These are phyloP conservation scores for Ginglymostoma cirratum DNA, from an alignment of 2,113 vertebrate genomes.

Conservation along the genomic window DNA sequence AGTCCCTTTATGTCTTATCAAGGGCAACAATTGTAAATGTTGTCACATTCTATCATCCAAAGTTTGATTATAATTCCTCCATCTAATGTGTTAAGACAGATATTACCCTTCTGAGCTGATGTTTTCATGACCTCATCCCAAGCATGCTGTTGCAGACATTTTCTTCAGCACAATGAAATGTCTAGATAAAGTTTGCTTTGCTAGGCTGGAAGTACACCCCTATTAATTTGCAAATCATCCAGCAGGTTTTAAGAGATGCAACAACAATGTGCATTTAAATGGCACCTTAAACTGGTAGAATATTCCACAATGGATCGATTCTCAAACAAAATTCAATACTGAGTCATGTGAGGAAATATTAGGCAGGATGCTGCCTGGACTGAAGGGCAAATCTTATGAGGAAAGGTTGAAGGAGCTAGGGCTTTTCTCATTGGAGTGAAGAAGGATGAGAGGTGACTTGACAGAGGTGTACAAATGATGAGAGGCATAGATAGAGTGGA, in stretches of 20 bases:
- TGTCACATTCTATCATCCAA: background rate
- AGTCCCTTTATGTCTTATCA: constrained; percentile 9
- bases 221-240: background rate
- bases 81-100: background rate
- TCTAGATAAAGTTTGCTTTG: background rate
- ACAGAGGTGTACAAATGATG: no score
- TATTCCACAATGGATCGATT: background rate
- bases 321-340: background rate
- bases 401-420: no score
- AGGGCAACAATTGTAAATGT: background rate
- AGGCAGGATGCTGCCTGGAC: background rate
- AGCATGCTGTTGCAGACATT: background rate
- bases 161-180: background rate
- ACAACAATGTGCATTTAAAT: background rate
- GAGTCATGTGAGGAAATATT: background rate
- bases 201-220: background rate
- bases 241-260: background rate
- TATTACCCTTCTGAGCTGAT: background rate
- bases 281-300: background rate
- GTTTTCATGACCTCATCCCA: background rate
- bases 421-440: no score
- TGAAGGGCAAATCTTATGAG: no score
- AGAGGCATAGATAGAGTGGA: no score
- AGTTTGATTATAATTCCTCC: background rate
- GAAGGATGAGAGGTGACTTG: no score